Evolutionary conservation across 2,888 invertebrate species (phyloP).

Genomic region (Agrotis exclamationis): DNA sequence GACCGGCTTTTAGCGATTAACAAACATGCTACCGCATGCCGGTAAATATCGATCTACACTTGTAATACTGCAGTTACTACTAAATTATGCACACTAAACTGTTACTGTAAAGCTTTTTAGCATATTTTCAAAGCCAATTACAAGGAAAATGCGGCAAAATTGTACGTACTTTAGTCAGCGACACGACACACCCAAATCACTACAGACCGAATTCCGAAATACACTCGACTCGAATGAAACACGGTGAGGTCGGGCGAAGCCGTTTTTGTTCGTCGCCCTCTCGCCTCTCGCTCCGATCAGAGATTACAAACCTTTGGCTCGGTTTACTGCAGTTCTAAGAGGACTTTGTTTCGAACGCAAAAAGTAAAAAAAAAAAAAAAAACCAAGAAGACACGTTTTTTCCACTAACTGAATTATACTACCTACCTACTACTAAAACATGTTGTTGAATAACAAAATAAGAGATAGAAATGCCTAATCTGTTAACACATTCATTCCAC

Average conservation of each 20-base stretch:
- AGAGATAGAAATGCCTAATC: constrained; percentile 26
- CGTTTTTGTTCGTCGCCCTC: constrained; percentile 85
- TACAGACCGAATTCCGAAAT: constrained; percentile 83
- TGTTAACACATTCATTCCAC: constrained; percentile 21
- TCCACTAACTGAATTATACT: neutral
- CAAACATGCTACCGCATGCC: constrained; percentile 70
- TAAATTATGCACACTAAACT: constrained; percentile 46
- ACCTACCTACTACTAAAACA: neutral
- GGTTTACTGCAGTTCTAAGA: constrained; percentile 8
- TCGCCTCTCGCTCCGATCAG: constrained; percentile 83
- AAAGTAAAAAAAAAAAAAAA: neutral
- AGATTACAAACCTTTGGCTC: constrained; percentile 75
- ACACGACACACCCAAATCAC: constrained; percentile 88
- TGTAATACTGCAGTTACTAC: constrained; percentile 36
- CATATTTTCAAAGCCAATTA: constrained; percentile 37
- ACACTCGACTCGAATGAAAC: constrained; percentile 78
- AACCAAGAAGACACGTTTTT: constrained; percentile 1
- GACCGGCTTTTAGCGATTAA: constrained; percentile 78
- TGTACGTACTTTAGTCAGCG: constrained; percentile 83
- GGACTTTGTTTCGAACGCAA: neutral
- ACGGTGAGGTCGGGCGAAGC: constrained; percentile 79
- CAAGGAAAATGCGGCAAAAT: constrained; percentile 49
- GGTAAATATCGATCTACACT: constrained; percentile 60
- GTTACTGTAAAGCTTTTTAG: constrained; percentile 24
- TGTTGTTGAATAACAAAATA: constrained; percentile 34